Evolutionary conservation across 2,113 vertebrate genomes (phyloP), one percentile per base, ranked within the genome.

Genomic region (Rhinichthys klamathensis): DNA sequence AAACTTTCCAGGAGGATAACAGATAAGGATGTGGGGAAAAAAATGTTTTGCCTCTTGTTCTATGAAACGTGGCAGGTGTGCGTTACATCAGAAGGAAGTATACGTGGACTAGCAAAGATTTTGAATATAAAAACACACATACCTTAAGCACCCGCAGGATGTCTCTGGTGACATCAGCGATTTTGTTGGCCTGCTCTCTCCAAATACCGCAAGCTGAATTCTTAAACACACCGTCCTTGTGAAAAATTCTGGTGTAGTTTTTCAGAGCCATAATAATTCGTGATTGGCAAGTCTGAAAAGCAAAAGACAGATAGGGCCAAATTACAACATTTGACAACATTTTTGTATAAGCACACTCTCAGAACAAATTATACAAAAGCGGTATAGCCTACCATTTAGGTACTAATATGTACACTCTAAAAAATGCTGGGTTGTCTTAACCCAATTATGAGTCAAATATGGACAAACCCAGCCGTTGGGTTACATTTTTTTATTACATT

Each of bases 231-330:
- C 89, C 82, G 4, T 89, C 18, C 4, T 0, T 76, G 32, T 88
- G 30, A 25, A 95, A 86, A 12, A 83, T 85, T 44, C 83, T 80
- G 0, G 0, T 51, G 84, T 95, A 95, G n/a, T 85, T 91, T 1
- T 25, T 72, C 2, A 95, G 87, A 51, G 89, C 87, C 0, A 27
- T 27, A 15, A 88, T 27, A 0, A 95, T 91, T 89, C 94, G 94
- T 56, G 7, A 63, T 25, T 91, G 16, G 35, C 95, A 95, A 0
- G 27, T n/a, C 94, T 95, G 85, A 54, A 72, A 80, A 11, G 46
- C 78, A 85, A 1, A 30, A 84, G 38, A 74, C 7, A 44, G 46
- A 46, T 18, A 46, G 8, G 65, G 65, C 9, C 65, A 76, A 51
- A 63, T 76, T 51, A 35, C 25, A 77, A 23, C 74, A 32, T 32